These are phyloP conservation scores for Archocentrus centrarchus DNA, from an alignment of 2,113 vertebrate genomes.

Conservation along the genomic window DNA sequence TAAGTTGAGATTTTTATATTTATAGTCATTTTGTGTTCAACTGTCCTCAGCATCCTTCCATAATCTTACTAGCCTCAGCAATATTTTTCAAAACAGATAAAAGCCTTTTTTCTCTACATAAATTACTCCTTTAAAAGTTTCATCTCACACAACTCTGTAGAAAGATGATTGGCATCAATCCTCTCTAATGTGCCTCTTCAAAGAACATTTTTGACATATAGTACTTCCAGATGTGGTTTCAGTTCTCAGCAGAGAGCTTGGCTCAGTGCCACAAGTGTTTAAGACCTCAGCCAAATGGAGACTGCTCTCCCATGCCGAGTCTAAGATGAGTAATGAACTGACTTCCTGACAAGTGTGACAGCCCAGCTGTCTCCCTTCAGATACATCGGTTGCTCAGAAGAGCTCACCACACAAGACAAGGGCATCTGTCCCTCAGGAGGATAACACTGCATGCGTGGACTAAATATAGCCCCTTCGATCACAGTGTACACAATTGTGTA, in stretches of 20 bases:
- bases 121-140: conserved; percentile 20
- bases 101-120: conserved; percentile 5
- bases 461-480: conserved; percentile 13
- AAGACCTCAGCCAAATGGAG: conserved; percentile 44
- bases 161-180: conserved; percentile 48
- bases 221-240: conserved; percentile 40
- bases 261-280: conserved; percentile 55
- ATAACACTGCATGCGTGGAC: neutral
- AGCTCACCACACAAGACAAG: conserved; percentile 34
- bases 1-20: too few species aligned
- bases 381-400: conserved; percentile 40
- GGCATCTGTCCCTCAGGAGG: neutral
- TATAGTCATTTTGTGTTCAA: neutral
- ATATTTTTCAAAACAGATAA: conserved; percentile 16
- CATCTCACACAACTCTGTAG: conserved; percentile 39
- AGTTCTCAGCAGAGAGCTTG: conserved; percentile 25
- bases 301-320: conserved; percentile 44
- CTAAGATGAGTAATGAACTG: conserved; percentile 66
- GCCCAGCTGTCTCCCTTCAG: conserved; percentile 41
- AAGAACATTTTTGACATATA: conserved; percentile 31
- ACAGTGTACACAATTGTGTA: too few species aligned
- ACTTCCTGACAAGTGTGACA: conserved; percentile 54
- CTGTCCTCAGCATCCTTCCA: conserved; percentile 13
- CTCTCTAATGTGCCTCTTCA: conserved; percentile 28
- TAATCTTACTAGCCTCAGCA: neutral